A percentile compares a stretch with the other conserved stretches of the same genome.
These are phyloP conservation scores for Xylocopa sonorina DNA, from an alignment of 1,140 invertebrate species.

Conservation along the genomic window DNA sequence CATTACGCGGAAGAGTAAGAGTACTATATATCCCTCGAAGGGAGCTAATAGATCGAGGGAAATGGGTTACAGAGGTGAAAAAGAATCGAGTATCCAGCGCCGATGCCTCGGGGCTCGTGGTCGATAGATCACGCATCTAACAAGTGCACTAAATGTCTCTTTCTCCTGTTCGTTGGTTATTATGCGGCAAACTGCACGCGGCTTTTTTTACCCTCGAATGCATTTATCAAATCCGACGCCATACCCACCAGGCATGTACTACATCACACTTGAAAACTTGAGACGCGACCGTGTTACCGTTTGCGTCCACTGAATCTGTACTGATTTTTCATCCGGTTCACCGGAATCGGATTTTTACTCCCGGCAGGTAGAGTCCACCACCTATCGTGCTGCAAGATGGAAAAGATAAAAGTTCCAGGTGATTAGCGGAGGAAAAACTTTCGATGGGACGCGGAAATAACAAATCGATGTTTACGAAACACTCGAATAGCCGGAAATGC, in stretches of 20 bases:
- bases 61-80: constrained; percentile 64
- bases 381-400: too few relatives aligned
- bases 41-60: constrained; percentile 65
- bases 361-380: too few relatives aligned
- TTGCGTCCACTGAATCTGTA: neutral
- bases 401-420: too few relatives aligned
- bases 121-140: constrained; percentile 70
- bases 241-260: constrained; percentile 43
- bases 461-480: too few relatives aligned
- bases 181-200: constrained; percentile 59
- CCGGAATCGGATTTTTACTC: neutral
- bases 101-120: constrained; percentile 49
- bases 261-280: constrained; percentile 28
- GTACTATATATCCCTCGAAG: constrained; percentile 64
- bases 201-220: constrained; percentile 54
- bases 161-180: constrained; percentile 57
- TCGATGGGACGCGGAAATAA: too few relatives aligned
- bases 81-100: constrained; percentile 61
- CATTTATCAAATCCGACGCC: constrained; percentile 62
- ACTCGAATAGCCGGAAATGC: neutral
- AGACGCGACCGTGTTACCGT: neutral
- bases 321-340: neutral
- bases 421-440: too few relatives aligned
- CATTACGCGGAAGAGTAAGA: constrained; percentile 49
- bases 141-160: constrained; percentile 72